phyloP scores from a whole-genome alignment of 2,888 invertebrate genomes.

The Pyralis farinalis region DNA sequence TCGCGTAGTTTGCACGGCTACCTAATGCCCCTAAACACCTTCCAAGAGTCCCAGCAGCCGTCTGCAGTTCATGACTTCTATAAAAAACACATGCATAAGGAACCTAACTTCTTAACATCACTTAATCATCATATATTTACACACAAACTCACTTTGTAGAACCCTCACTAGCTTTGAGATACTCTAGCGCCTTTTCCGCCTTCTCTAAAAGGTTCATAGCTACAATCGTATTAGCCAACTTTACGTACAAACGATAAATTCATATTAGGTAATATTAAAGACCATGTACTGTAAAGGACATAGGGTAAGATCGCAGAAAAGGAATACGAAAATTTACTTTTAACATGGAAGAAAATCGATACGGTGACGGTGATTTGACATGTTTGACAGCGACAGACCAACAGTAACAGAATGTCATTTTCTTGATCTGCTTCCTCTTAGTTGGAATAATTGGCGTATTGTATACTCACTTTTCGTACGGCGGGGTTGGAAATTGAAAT shows the following conservation, averaged over 20 bases:
- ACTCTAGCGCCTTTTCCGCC: slow-evolving; percentile 72
- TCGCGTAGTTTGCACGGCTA: slow-evolving; percentile 59
- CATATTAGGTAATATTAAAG: too few species aligned
- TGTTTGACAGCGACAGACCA: too few species aligned
- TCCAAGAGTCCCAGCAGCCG: slow-evolving; percentile 66
- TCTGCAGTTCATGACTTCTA: slow-evolving; percentile 68
- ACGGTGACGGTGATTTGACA: too few species aligned
- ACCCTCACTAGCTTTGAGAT: slow-evolving; percentile 59
- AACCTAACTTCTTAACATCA: slow-evolving; percentile 1
- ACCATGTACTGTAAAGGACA: too few species aligned
- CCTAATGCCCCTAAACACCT: slow-evolving; percentile 68
- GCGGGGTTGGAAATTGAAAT: too few species aligned
- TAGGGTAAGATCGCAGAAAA: too few species aligned
- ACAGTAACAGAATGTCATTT: too few species aligned
- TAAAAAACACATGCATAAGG: slow-evolving; percentile 17
- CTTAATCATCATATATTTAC: slow-evolving; percentile 15
- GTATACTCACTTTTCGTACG: too few species aligned
- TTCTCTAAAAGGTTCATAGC: slow-evolving; percentile 73
- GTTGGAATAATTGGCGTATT: too few species aligned
- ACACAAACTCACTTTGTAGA: slow-evolving; percentile 53
- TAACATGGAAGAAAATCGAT: too few species aligned
- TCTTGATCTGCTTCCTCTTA: too few species aligned
- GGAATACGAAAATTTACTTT: too few species aligned
- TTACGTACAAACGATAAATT: slow-evolving; percentile 12
- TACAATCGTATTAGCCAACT: slow-evolving; percentile 29